Conservation (phyloP, 2,113 vertebrate genomes). For the Ptilorrhoa leucosticta region DNA sequence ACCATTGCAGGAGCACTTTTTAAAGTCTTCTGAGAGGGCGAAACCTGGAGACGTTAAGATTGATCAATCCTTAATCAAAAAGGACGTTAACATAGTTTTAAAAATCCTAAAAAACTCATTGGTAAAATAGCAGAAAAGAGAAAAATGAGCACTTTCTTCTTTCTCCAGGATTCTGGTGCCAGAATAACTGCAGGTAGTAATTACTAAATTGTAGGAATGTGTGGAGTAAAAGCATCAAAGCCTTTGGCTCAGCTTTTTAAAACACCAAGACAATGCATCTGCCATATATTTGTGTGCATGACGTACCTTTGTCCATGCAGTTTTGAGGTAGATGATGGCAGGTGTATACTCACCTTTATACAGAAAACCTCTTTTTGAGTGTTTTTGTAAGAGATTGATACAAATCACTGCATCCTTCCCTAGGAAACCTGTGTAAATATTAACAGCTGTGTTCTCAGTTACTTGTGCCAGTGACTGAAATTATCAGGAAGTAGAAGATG, state of each 20-base stretch:
- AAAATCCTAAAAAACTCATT: accelerated
- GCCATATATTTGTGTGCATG: neutral
- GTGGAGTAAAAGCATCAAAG: neutral
- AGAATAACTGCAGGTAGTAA: neutral
- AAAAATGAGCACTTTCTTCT: neutral
- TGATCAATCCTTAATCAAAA: neutral
- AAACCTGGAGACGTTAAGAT: neutral
- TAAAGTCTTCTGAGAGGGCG: neutral
- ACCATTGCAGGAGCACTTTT: neutral
- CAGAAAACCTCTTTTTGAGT: neutral
- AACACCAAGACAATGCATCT: neutral
- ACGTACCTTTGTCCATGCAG: neutral
- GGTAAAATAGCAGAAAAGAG: neutral
- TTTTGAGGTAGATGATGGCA: neutral
- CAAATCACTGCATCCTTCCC: neutral
- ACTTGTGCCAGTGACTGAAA: neutral
- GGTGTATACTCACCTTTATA: neutral
- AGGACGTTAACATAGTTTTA: neutral
- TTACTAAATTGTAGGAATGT: neutral
- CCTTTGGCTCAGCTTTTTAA: neutral
- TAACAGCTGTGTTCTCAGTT: neutral
- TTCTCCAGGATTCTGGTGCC: neutral
- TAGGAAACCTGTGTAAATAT: neutral
- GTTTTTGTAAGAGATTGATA: neutral
- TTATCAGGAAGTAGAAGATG: neutral